Evolutionary conservation across 2,888 invertebrate genomes (phyloP), one percentile per base, ranked within the genome.

Genomic region (Drosophila aldrichi): DNA sequence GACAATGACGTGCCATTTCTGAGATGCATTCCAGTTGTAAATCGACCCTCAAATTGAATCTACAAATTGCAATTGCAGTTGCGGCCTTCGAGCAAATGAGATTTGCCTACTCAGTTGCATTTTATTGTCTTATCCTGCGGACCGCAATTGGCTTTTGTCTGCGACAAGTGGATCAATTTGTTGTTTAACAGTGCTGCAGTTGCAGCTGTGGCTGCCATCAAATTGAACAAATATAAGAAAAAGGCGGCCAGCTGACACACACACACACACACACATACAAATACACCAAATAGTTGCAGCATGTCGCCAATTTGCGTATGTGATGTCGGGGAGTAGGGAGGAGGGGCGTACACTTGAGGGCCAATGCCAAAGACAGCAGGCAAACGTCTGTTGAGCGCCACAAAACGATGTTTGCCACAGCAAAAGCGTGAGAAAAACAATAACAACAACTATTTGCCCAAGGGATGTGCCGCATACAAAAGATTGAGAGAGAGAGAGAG

Each of bases 141-240:
- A 66, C 41, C 25, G 29, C 58, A 69, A 59, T 56, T 63, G 56
- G 41, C 46, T 54, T 67, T 70, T 40, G 59, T 54, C 57, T 63
- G 72, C 69, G 79, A 62, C 81, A 81, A 82, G 82, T 81, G 82
- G 86, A 85, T 85, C 81, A 81, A 81, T 81, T 83, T 81, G 72
- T 67, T 70, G 62, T 70, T 63, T 64, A 62, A 68, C 49, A 43
- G 29, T 38, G 46, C 36, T 32, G 25, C 25, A 43, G 46, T 49
- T n/a, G 43, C 49, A 74, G 25, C 57, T 57, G 70, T 62, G 70
- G 51, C 43, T 38, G 48, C 58, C 10, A 64, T 55, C 54, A 52
- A 72, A 63, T 40, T 54, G 54, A 34, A 54, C 25, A 38, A 54
- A 36, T 52, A 36, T 52, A 40, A 29, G 25, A 54, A 25, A 29